Evolutionary conservation across 2,888 invertebrate genomes (phyloP).

Genomic region (Gastracanthus pulcherrimus): DNA sequence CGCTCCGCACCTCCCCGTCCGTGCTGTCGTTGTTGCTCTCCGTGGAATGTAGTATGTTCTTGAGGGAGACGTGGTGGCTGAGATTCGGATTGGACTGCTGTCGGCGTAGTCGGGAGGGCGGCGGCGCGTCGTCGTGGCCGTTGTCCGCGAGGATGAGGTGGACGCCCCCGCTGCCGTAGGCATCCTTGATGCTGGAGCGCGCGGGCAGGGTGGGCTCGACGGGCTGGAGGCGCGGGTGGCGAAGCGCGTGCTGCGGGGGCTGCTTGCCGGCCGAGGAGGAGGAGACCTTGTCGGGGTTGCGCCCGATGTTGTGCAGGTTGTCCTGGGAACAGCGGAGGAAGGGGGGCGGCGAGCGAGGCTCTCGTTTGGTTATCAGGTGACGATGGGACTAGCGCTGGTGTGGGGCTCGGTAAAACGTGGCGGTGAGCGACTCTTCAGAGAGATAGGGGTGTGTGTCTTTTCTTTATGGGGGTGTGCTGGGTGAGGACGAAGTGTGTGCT

Average conservation of each 20-base stretch:
- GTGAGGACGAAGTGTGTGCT: too few relatives aligned
- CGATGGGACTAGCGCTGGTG: too few relatives aligned
- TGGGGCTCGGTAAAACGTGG: conserved; percentile 37
- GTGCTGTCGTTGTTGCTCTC: conserved; percentile 77
- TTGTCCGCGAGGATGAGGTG: conserved; percentile 76
- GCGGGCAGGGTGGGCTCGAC: conserved; percentile 85
- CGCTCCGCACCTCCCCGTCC: conserved; percentile 60
- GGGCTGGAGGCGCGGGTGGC: conserved; percentile 79
- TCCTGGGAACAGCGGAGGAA: too few relatives aligned
- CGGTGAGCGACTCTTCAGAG: too few relatives aligned
- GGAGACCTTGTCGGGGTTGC: conserved; percentile 91
- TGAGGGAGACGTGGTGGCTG: conserved; percentile 77
- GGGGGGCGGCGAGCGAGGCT: too few relatives aligned
- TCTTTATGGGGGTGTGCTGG: too few relatives aligned
- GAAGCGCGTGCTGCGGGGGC: conserved; percentile 71
- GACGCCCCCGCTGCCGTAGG: conserved; percentile 75
- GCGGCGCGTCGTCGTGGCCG: conserved; percentile 72
- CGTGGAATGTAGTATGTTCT: conserved; percentile 79
- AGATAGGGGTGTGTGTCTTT: too few relatives aligned
- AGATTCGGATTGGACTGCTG: conserved; percentile 76
- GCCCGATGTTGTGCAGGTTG: conserved; percentile 89
- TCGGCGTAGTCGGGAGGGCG: conserved; percentile 68
- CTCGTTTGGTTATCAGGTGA: too few relatives aligned
- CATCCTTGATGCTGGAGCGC: conserved; percentile 87
- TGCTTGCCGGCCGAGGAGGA: conserved; percentile 73